Evolutionary conservation across 2,888 invertebrate genomes (phyloP), one percentile per base, ranked within the genome.

Genomic region (Hirtodrosophila cameraria): DNA sequence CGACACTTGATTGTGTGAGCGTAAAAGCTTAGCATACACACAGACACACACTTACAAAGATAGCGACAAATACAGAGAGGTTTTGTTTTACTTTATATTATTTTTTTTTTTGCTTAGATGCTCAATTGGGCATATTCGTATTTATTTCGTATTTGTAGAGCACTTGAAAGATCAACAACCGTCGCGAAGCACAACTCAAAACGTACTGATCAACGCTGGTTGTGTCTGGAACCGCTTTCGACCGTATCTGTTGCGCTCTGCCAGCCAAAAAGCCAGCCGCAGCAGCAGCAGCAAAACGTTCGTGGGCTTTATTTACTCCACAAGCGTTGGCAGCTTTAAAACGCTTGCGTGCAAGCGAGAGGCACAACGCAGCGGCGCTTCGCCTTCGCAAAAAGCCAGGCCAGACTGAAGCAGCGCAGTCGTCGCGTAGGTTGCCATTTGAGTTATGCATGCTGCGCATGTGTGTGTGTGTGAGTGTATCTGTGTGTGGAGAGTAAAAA

Each of bases 181-280:
- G 88, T 85, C 88, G 87, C 89, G 84, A 70, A 86, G 79, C 88
- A 87, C 88, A 85, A 88, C 87, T 88, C 84, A 87, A 89, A 88
- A 80, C 86, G 81, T 86, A 90, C 90, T 90, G 90, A 90, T 89
- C 88, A 76, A 0, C 68, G 67, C 41, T 71, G 65, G 38, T 42
- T 61, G 50, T 63, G 79, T 74, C 83, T 79, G 81, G 82, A 85
- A 70, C 66, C 59, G 80, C 85, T 85, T 76, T 85, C 75, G 65
- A 63, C 65, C 72, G 85, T 82, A 79, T 76, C 81, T 81, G 78
- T 58, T 61, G 61, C 46, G 74, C 72, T 66, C 66, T 67, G 76
- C 79, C 73, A 20, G 70, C 58, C 66, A 69, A 75, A 75, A 62
- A 59, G 49, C 67, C 55, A 35, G 33, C 70, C 42, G 64, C 48